Conservation (phyloP, 1,140 invertebrate species). For the Diorhabda sublineata region DNA sequence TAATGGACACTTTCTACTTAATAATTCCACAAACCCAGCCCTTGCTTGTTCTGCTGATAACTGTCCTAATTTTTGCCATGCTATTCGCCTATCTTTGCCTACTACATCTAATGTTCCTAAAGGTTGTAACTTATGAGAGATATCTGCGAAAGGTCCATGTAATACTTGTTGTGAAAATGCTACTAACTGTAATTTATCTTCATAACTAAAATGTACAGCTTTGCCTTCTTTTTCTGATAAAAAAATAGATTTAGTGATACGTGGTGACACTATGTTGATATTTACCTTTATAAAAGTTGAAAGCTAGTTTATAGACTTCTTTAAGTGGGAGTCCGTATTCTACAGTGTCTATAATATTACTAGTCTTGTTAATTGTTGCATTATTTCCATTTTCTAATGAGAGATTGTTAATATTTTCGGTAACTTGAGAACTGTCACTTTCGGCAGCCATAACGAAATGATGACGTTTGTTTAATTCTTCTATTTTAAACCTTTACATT, state of each 20-base stretch:
- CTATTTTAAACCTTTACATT: not conserved
- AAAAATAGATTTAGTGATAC: slow-evolving; percentile 11
- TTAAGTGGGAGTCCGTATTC: slow-evolving; percentile 59
- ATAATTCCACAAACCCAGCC: slow-evolving; percentile 82
- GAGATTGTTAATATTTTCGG: slow-evolving; percentile 29
- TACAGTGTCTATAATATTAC: slow-evolving; percentile 15
- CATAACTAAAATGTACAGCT: slow-evolving; percentile 88
- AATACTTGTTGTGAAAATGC: slow-evolving; percentile 88
- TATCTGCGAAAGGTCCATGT: slow-evolving; percentile 76
- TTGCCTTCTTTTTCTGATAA: slow-evolving; percentile 92
- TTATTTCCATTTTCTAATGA: slow-evolving; percentile 21
- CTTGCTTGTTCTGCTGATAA: slow-evolving; percentile 84
- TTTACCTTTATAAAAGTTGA: slow-evolving; percentile 86
- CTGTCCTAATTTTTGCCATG: slow-evolving; percentile 88
- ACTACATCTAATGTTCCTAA: slow-evolving; percentile 93
- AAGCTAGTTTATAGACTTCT: slow-evolving; percentile 81
- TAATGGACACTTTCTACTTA: slow-evolving; percentile 82
- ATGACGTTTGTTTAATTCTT: not conserved
- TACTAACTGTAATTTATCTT: slow-evolving; percentile 86
- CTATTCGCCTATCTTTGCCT: slow-evolving; percentile 84
- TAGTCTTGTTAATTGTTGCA: not conserved
- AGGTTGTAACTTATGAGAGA: slow-evolving; percentile 67
- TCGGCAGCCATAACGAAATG: slow-evolving; percentile 31
- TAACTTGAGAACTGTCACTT: slow-evolving; percentile 34
- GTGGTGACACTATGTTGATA: slow-evolving; percentile 18